phyloP scores from a whole-genome alignment of 1,140 invertebrate species.

The Pseudomyrmex sp. region DNA sequence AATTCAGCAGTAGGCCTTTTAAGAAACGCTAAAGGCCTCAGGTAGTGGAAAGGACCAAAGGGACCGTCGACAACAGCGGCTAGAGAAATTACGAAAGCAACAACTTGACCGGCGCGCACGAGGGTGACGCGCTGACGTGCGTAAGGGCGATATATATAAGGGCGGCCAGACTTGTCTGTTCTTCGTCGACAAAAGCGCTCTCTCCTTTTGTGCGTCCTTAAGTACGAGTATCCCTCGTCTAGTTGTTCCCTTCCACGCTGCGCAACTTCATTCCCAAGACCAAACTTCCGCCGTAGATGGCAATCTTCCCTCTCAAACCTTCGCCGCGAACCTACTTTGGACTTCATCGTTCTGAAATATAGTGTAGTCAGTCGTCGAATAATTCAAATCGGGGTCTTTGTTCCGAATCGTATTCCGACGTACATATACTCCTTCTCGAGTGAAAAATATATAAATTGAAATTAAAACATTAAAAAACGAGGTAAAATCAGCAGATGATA shows the following conservation, averaged over 20 bases:
- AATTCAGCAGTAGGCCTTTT: constrained; percentile 63
- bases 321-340: neutral
- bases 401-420: neutral
- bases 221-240: constrained; percentile 50
- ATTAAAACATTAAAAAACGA: neutral
- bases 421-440: neutral
- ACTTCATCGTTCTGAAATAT: constrained; percentile 11
- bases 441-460: no score
- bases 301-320: constrained; percentile 30
- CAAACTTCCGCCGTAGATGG: constrained; percentile 26
- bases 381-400: neutral
- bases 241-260: neutral
- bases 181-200: constrained; percentile 45
- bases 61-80: constrained; percentile 6
- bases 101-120: constrained; percentile 68
- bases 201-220: constrained; percentile 38
- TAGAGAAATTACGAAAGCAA: constrained; percentile 58
- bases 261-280: constrained; percentile 60
- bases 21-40: constrained; percentile 54
- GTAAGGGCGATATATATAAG: constrained; percentile 38
- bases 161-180: constrained; percentile 55
- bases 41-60: neutral
- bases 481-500: neutral
- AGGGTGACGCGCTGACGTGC: constrained; percentile 32
- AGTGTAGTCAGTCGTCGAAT: neutral